phyloP scores from a whole-genome alignment of 2,888 invertebrate species.

The Herminia tarsipennalis region DNA sequence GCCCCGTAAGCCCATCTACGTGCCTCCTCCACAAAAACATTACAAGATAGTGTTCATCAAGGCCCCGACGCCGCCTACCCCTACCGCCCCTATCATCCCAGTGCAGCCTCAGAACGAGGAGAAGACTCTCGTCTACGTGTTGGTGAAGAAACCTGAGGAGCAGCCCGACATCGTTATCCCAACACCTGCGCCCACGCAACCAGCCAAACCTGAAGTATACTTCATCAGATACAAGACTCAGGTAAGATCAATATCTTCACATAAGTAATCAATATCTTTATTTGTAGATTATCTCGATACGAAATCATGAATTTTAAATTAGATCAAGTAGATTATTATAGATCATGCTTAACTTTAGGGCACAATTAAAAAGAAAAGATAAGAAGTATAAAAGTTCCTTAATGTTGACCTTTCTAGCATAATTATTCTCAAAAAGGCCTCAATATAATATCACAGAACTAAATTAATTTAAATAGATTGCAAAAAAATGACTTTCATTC shows the following conservation, averaged over 20 bases:
- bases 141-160: constrained; percentile 95
- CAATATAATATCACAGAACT: no score
- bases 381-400: no score
- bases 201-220: constrained; percentile 95
- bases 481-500: no score
- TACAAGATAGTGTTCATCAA: constrained; percentile 95
- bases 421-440: no score
- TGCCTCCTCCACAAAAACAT: constrained; percentile 90
- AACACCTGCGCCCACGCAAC: constrained; percentile 93
- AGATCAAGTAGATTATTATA: no score
- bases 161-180: constrained; percentile 92
- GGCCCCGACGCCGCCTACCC: constrained; percentile 88
- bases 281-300: no score
- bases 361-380: no score
- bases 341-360: no score
- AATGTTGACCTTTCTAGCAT: no score
- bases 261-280: no score
- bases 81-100: constrained; percentile 86
- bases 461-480: no score
- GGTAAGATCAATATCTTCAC: constrained; percentile 75
- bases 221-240: constrained; percentile 96
- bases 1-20: constrained; percentile 84
- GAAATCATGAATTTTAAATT: no score
- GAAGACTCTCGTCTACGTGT: constrained; percentile 94
- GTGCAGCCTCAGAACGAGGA: constrained; percentile 94